Evolutionary conservation across 2,888 invertebrate genomes (phyloP).

Genomic region (Leptinotarsa peninsularis): DNA sequence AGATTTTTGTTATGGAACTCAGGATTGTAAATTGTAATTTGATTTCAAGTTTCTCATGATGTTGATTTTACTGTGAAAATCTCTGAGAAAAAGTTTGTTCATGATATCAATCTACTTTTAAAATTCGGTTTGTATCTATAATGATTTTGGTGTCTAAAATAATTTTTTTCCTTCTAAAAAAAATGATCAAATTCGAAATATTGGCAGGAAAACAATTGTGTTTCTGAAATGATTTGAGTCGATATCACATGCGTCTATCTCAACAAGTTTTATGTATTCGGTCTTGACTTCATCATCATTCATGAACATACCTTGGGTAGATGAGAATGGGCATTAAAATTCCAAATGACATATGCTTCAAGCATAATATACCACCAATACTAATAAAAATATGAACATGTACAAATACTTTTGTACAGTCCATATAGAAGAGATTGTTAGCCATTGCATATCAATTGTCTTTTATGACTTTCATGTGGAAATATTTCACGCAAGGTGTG

Average conservation of each 20-base stretch:
- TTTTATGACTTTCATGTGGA: conserved; percentile 30
- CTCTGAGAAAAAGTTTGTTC: too few relatives aligned
- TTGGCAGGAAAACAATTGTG: too few relatives aligned
- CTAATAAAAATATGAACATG: conserved; percentile 29
- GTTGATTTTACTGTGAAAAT: too few relatives aligned
- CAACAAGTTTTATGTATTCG: neutral
- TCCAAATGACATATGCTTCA: conserved; percentile 34
- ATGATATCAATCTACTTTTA: too few relatives aligned
- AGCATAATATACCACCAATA: conserved; percentile 21
- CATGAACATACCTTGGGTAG: neutral
- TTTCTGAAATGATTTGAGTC: too few relatives aligned
- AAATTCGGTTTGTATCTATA: too few relatives aligned
- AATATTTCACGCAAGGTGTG: conserved; percentile 38
- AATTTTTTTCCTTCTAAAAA: too few relatives aligned
- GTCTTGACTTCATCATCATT: conserved; percentile 3
- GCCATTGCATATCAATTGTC: conserved; percentile 36
- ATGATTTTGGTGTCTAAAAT: too few relatives aligned
- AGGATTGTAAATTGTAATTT: too few relatives aligned
- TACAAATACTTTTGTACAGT: neutral
- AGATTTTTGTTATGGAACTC: too few relatives aligned
- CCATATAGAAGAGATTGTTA: conserved; percentile 26
- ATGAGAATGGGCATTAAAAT: conserved; percentile 5
- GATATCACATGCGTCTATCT: neutral
- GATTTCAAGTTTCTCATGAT: too few relatives aligned
- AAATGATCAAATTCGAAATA: too few relatives aligned